Base-by-base conservation (phyloP, 2,888 invertebrate genomes). In the Agrotis exclamationis region DNA sequence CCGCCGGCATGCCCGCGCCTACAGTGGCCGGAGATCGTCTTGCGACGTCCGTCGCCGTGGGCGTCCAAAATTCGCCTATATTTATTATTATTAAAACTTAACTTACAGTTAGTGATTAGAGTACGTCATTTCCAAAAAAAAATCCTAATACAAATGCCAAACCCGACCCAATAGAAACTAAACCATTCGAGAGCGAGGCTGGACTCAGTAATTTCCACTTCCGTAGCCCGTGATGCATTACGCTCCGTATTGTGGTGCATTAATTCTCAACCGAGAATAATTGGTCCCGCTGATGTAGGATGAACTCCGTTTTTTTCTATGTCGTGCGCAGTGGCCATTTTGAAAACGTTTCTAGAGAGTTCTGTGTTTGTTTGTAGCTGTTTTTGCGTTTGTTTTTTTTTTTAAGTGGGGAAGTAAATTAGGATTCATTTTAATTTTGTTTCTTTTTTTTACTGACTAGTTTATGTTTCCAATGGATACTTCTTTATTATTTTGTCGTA, bases 191-290 rank as follows among this genome's bases (percentile, higher is more conserved):
- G 73, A 79, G 53, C 48, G 24, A 66, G 11, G 83, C 45, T 5
- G 9, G 13, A 44, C 51, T 67, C 57, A 47, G 70, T 80, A 83
- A 83, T 80, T 76, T 62, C 63, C 68, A 79, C 63, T 84, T 76
- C 79, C 76, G 68, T 59, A 64, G 54, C 68, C 59, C 59, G 77
- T 80, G 78, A 76, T 85, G 83, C 74, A 85, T 81, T 85, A 70
- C 68, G 50, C 62, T 70, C 47, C 57, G 75, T 73, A 79, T 73
- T 82, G 81, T 74, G 71, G 74, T 79, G 80, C 82, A 85, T 84
- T 85, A 82, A 84, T 79, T 74, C 70, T 51, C 54, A 24, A 65
- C 48, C 67, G 73, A 74, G 74, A 79, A 79, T 85, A 79, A 77
- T 83, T 84, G 82, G 72, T 69, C 50, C 22, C 62, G 65, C 62